Conservation (phyloP, 1,140 invertebrate species). For the Trissolcus basalis region DNA sequence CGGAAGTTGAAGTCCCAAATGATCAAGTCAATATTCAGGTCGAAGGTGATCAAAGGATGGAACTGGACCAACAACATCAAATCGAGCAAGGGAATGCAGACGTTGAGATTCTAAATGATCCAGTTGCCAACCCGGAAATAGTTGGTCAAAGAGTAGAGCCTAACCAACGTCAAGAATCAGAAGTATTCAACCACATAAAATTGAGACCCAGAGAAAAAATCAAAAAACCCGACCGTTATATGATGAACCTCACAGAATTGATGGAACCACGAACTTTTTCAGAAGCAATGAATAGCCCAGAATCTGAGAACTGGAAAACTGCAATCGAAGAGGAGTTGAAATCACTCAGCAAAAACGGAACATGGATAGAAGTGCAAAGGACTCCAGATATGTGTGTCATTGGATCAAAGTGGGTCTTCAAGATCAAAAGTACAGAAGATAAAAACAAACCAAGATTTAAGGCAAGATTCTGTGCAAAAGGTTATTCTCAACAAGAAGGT, state of each 20-base stretch:
- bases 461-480: slow-evolving; percentile 62
- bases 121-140: too few relatives aligned
- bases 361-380: slow-evolving; percentile 60
- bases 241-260: slow-evolving; percentile 7
- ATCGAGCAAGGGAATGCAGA: too few relatives aligned
- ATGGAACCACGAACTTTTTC: slow-evolving; percentile 47
- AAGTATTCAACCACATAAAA: neutral
- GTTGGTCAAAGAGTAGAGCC: too few relatives aligned
- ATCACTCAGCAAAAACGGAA: slow-evolving; percentile 61
- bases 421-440: slow-evolving; percentile 25
- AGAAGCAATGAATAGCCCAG: slow-evolving; percentile 59
- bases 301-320: slow-evolving; percentile 59
- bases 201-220: slow-evolving; percentile 5
- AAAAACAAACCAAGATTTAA: slow-evolving; percentile 48
- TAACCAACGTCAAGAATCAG: too few relatives aligned
- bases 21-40: too few relatives aligned
- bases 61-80: too few relatives aligned
- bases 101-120: too few relatives aligned
- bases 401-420: slow-evolving; percentile 38
- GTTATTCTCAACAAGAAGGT: slow-evolving; percentile 52
- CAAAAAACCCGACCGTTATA: slow-evolving; percentile 7
- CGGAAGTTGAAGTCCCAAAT: too few relatives aligned
- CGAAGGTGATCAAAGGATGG: too few relatives aligned
- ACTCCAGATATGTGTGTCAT: slow-evolving; percentile 34
- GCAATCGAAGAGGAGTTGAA: slow-evolving; percentile 67